phyloP scores from a whole-genome alignment of 2,797 vertebrate species.

The Aeoliscus strigatus region DNA sequence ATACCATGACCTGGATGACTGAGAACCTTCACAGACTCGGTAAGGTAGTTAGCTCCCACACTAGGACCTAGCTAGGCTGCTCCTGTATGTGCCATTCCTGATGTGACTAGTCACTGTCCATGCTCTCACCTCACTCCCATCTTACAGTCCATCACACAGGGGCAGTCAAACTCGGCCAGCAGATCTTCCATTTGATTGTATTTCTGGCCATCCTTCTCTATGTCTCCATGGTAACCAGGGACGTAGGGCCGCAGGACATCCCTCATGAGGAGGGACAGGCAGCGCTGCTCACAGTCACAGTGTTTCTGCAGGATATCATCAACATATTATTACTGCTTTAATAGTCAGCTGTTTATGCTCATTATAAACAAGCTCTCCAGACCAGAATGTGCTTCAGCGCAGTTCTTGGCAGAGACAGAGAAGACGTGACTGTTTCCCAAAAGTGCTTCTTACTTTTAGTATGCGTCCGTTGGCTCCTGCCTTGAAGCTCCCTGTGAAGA shows the following conservation, averaged over 20 bases:
- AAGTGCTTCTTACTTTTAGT: conserved; percentile 72
- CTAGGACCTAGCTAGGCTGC: too few species aligned
- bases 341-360: too few species aligned
- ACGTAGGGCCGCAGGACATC: conserved; percentile 88
- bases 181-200: conserved; percentile 99
- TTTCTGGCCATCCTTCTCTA: conserved; percentile 93
- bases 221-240: conserved; percentile 90
- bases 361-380: background rate
- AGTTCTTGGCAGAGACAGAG: background rate
- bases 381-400: background rate
- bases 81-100: too few species aligned
- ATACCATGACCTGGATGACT: too few species aligned
- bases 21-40: too few species aligned
- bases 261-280: conserved; percentile 88
- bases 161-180: conserved; percentile 90
- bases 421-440: background rate
- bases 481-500: conserved; percentile 89
- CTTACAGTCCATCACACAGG: conserved; percentile 98
- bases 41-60: too few species aligned
- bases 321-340: background rate
- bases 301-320: conserved; percentile 78
- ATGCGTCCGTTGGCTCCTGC: conserved; percentile 92
- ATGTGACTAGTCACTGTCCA: too few species aligned
- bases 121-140: conserved; percentile 91
- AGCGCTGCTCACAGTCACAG: conserved; percentile 95